phyloP scores from a whole-genome alignment of 35 echinoderm and acorn worm genomes.

The Heliocidaris tuberculata region DNA sequence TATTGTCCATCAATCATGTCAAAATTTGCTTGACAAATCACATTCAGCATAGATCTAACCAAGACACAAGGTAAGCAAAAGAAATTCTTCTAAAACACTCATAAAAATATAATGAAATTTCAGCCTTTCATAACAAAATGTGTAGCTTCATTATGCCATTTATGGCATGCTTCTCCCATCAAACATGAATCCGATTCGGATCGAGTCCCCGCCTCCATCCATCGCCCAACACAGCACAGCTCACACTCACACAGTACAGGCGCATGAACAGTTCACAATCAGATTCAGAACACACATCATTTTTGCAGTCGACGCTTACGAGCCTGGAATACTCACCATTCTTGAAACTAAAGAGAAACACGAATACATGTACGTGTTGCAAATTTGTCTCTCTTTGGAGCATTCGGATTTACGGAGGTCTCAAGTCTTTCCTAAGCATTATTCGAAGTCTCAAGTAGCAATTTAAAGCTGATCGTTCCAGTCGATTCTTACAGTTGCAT shows the following conservation, averaged over 20 bases:
- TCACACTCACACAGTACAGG: neutral
- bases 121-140: too few species aligned
- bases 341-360: slow-evolving; percentile 53
- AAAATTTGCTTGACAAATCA: too few species aligned
- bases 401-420: slow-evolving; percentile 3
- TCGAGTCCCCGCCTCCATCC: neutral
- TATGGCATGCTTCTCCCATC: too few species aligned
- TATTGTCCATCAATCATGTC: too few species aligned
- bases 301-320: neutral
- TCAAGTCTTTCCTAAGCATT: neutral
- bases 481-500: neutral
- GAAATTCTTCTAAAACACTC: too few species aligned
- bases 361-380: slow-evolving; percentile 50
- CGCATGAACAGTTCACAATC: neutral
- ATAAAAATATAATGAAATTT: too few species aligned
- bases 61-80: too few species aligned
- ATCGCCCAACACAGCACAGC: neutral
- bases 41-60: too few species aligned
- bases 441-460: neutral
- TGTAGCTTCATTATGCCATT: too few species aligned
- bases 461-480: neutral
- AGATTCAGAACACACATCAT: too few species aligned
- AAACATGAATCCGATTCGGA: neutral
- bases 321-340: slow-evolving; percentile 24
- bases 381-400: slow-evolving; percentile 21